Percentiles rank a stretch among this genome's conserved stretches.
Evolutionary conservation across 2,113 vertebrate genomes (phyloP).

Genomic region (Oceanites oceanicus): DNA sequence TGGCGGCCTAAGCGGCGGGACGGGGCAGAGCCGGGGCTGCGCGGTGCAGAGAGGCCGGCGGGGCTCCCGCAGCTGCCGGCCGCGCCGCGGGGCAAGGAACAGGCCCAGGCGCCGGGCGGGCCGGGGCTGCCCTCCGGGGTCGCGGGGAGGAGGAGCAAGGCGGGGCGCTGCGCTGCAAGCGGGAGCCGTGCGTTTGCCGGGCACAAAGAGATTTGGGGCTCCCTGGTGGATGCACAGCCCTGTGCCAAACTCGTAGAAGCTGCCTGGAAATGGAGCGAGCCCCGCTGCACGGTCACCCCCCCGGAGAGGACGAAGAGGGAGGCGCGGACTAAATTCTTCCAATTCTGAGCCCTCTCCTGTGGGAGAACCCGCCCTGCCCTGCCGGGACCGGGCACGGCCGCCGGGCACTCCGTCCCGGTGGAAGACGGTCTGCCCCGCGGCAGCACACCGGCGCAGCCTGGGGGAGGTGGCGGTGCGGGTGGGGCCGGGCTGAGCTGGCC

Average conservation of each 20-base stretch:
- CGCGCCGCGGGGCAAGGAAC: background rate
- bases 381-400: background rate
- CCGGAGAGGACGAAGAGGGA: background rate
- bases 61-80: background rate
- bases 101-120: too few species aligned
- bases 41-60: background rate
- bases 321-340: background rate
- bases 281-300: rapidly evolving
- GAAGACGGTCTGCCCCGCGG: background rate
- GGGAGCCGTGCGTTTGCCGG: background rate
- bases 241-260: background rate
- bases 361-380: rapidly evolving
- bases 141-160: background rate
- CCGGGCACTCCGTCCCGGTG: background rate
- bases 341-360: background rate
- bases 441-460: too few species aligned
- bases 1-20: background rate
- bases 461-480: background rate
- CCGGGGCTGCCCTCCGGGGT: background rate
- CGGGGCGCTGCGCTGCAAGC: background rate
- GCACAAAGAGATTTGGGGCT: background rate
- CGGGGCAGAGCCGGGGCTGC: background rate
- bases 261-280: background rate
- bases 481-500: background rate
- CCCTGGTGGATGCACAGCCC: background rate